A percentile compares a stretch with the other conserved stretches of the same genome.
Evolutionary conservation across 2,888 invertebrate species (phyloP).

Genomic region (Lacanobia oleracea): DNA sequence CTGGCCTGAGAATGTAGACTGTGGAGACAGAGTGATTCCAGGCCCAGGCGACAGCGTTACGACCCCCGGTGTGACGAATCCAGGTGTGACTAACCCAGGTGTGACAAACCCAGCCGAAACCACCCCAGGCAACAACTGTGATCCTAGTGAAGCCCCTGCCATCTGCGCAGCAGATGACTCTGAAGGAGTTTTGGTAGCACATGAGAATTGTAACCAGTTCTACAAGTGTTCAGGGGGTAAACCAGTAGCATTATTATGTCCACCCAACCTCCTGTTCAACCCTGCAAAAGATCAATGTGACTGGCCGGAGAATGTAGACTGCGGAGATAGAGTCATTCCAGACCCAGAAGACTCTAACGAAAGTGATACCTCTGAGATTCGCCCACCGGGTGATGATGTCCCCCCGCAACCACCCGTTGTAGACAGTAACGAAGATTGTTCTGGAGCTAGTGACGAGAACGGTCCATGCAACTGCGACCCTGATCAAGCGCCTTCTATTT

Average conservation of each 20-base stretch:
- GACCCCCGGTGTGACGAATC: slow-evolving; percentile 7
- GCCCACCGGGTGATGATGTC: slow-evolving; percentile 7
- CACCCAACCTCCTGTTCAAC: slow-evolving; percentile 65
- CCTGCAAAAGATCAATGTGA: slow-evolving; percentile 70
- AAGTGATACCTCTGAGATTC: slow-evolving; percentile 5
- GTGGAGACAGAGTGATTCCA: slow-evolving; percentile 64
- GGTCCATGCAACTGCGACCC: slow-evolving; percentile 63
- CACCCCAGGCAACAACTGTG: slow-evolving; percentile 40
- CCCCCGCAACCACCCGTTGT: slow-evolving; percentile 25
- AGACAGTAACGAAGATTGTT: slow-evolving; percentile 35
- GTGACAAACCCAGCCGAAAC: slow-evolving; percentile 37
- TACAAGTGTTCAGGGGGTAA: slow-evolving; percentile 68
- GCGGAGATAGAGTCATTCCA: slow-evolving; percentile 64
- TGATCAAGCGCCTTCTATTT: slow-evolving; percentile 68
- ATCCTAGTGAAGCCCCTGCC: slow-evolving; percentile 68
- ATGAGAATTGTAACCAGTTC: slow-evolving; percentile 75
- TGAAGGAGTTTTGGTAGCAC: slow-evolving; percentile 69
- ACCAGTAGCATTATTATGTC: slow-evolving; percentile 66
- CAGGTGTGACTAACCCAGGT: not conserved
- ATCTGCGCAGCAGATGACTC: slow-evolving; percentile 69
- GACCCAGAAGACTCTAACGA: slow-evolving; percentile 11
- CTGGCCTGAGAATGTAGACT: slow-evolving; percentile 71
- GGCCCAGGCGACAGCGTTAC: slow-evolving; percentile 21
- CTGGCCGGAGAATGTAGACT: slow-evolving; percentile 72
- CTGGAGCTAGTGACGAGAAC: slow-evolving; percentile 32